Evolutionary conservation across 2,888 invertebrate species (phyloP), one percentile per base, ranked within the genome.

Genomic region (Altica lythri): DNA sequence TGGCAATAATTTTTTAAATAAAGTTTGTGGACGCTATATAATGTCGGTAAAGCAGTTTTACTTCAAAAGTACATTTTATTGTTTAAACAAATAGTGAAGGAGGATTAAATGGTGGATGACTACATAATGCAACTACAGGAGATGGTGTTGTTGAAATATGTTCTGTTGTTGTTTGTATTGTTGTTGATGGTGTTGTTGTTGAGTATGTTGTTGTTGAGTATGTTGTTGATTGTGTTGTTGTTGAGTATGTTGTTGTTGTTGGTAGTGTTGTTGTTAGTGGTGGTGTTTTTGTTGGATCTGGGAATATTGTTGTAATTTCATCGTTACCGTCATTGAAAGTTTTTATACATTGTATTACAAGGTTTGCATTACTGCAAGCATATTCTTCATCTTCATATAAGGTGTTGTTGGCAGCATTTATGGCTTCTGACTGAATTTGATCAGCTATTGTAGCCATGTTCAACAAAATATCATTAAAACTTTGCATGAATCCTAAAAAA

Each of bases 331-430:
- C 48, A 14, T 40, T 38, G n/a, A 22, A 42, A 22, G 29, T 49
- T 5, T 8, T 14, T 6, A 49, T 19, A 10, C 49, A 49, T 2
- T 9, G 14, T 22, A 18, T 22, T n/a, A 49, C 22, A 6, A 34
- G 22, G 1, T 16, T 8, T n/a, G 42, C 49, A n/a, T 29, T 42
- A 13, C 30, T 38, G 12, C 49, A 49, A 14, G 34, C 38, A 10
- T 42, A 49, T 5, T 40, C 42, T 32, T 49, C 49, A 16, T 42
- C n/a, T 10, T 12, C 10, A 6, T 13, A 5, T 2, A 34, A n/a
- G 4, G 42, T 42, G 2, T 12, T 30, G 5, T 5, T 10, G 1
- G 25, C 42, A 10, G 29, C 18, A 2, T 1, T 10, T 5, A n/a
- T 16, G 1, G 14, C 17, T 29, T 29, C 8, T 2, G 22, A 6